phyloP scores from a whole-genome alignment of 2,113 vertebrate species.

The Neogobius melanostomus region DNA sequence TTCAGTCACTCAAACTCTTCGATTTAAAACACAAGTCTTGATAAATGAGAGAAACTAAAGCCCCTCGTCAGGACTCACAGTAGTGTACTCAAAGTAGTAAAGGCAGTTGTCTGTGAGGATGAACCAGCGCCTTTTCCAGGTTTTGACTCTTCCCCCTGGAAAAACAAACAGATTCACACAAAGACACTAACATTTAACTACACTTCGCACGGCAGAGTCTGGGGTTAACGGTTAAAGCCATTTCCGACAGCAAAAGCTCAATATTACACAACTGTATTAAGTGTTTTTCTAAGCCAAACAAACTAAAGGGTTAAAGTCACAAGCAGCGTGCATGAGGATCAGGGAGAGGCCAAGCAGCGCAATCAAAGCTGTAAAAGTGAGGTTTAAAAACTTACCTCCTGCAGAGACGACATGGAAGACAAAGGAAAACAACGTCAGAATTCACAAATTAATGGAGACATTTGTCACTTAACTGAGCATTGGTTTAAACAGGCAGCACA shows the following conservation, averaged over 20 bases:
- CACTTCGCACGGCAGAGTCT: background rate
- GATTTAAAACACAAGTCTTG: background rate
- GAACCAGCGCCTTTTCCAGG: conserved; percentile 97
- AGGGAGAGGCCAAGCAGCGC: conserved; percentile 70
- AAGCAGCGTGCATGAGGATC: conserved; percentile 16
- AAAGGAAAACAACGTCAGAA: conserved; percentile 81
- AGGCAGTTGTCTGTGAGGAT: conserved; percentile 98
- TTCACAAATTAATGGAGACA: conserved; percentile 28
- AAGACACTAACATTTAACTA: background rate
- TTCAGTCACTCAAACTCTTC: background rate
- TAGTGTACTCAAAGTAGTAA: conserved; percentile 98
- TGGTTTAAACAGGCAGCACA: too few species aligned
- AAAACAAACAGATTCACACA: conserved; percentile 46
- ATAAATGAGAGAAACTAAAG: background rate
- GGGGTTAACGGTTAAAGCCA: conserved; percentile 20
- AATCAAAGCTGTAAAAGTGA: conserved; percentile 33
- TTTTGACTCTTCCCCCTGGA: conserved; percentile 94
- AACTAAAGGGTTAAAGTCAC: conserved; percentile 51
- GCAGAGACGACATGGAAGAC: conserved; percentile 89
- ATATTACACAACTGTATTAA: conserved; percentile 7
- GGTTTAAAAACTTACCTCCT: conserved; percentile 93
- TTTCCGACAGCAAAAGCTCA: conserved; percentile 23
- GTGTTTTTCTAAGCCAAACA: background rate
- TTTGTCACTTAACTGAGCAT: background rate
- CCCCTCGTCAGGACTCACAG: conserved; percentile 77